A percentile compares a stretch with the other conserved stretches of the same genome.
Evolutionary conservation across 2,797 vertebrate genomes (phyloP).

Genomic region (Martes flavigula): DNA sequence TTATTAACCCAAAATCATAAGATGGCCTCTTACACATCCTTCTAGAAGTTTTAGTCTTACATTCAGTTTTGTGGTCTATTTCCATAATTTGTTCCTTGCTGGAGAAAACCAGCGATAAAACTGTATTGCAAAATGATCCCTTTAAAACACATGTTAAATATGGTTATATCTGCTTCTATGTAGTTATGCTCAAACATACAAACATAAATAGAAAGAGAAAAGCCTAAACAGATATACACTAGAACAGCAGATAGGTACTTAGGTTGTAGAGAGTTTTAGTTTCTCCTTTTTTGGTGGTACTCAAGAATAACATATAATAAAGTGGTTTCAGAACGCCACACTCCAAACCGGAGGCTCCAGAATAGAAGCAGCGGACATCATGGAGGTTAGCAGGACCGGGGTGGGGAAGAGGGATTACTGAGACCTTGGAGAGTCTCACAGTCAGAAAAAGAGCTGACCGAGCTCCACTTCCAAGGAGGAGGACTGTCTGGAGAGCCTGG

Average conservation of each 20-base stretch:
- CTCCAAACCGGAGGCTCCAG: background rate
- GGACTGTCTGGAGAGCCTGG: background rate
- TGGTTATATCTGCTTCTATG: background rate
- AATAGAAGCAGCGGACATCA: accelerated
- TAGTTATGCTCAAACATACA: background rate
- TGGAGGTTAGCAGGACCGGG: background rate
- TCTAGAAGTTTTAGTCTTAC: background rate
- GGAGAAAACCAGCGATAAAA: background rate
- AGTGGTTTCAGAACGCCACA: background rate
- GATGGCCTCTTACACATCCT: background rate
- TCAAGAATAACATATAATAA: background rate
- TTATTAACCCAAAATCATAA: background rate
- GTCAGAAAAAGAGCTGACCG: background rate
- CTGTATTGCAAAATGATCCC: background rate
- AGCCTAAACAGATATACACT: background rate
- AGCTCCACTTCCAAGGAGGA: background rate
- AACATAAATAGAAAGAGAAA: background rate
- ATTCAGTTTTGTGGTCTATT: background rate
- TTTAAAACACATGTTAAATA: background rate
- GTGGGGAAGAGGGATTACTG: background rate
- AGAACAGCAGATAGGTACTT: background rate
- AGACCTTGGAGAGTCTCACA: background rate
- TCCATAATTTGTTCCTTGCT: background rate
- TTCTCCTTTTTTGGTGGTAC: background rate
- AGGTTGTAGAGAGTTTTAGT: background rate